These are phyloP conservation scores for Haliclona indistincta DNA, from an alignment of 37 sponge, comb jelly and placozoan species.

Conservation along the genomic window DNA sequence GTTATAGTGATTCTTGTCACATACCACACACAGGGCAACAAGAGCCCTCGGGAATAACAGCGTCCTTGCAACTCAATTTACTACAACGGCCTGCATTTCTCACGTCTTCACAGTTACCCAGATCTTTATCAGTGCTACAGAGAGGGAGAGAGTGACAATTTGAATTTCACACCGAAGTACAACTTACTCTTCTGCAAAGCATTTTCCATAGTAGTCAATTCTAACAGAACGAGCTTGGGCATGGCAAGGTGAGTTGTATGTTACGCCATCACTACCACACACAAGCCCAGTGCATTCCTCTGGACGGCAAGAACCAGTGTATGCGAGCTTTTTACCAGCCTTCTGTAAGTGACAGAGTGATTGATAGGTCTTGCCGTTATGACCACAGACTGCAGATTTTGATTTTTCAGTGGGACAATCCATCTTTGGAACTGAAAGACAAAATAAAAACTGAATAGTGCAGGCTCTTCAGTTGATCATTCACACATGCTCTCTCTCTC, in stretches of 20 bases:
- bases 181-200: conserved; percentile 43
- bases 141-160: neutral
- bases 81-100: conserved; percentile 7
- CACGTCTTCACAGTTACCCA: conserved; percentile 20
- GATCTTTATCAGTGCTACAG: neutral
- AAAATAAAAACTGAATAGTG: neutral
- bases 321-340: conserved; percentile 24
- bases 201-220: conserved; percentile 44
- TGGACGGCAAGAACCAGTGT: conserved; percentile 43
- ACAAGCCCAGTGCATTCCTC: conserved; percentile 28
- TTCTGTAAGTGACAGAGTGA: conserved; percentile 52
- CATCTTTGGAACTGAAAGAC: neutral
- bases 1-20: neutral
- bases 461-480: neutral
- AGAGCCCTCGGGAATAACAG: conserved; percentile 25
- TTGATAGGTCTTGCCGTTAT: conserved; percentile 42
- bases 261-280: conserved; percentile 56
- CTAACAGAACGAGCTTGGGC: conserved; percentile 39
- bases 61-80: conserved; percentile 8
- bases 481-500: no score
- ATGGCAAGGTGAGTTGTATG: conserved; percentile 57
- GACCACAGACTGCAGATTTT: conserved; percentile 44
- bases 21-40: conserved; percentile 65
- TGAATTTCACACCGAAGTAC: neutral
- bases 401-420: neutral